A percentile compares a stretch with the other conserved stretches of the same genome.
Evolutionary conservation across 1,140 invertebrate species (phyloP).

Genomic region (Mizuhopecten yessoensis): DNA sequence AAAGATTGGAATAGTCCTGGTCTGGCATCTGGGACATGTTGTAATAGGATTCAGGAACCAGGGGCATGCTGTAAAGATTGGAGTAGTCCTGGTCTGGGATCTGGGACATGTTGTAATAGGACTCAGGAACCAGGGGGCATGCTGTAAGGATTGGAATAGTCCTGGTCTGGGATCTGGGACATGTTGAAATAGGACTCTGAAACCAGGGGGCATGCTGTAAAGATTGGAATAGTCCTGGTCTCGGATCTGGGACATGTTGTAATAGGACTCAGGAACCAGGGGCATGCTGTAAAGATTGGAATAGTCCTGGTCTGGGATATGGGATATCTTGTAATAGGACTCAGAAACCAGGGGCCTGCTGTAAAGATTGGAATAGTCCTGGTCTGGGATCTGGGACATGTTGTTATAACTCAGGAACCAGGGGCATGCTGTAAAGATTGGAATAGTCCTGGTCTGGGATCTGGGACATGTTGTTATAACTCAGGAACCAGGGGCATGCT

Average conservation of each 20-base stretch:
- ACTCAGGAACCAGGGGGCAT: neutral
- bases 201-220: neutral
- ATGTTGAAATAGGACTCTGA: neutral
- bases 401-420: too few relatives aligned
- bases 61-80: neutral
- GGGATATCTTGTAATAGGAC: too few relatives aligned
- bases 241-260: neutral
- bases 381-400: neutral
- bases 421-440: neutral
- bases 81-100: neutral
- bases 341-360: neutral
- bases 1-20: neutral
- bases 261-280: neutral
- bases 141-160: neutral
- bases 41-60: neutral
- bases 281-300: neutral
- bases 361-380: neutral
- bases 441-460: neutral
- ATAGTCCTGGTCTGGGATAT: neutral
- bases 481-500: neutral
- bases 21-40: neutral
- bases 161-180: too few relatives aligned
- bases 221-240: neutral
- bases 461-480: too few relatives aligned
- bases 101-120: too few relatives aligned